Conservation (phyloP, 2,113 vertebrate species). For the Hyaena hyaena region DNA sequence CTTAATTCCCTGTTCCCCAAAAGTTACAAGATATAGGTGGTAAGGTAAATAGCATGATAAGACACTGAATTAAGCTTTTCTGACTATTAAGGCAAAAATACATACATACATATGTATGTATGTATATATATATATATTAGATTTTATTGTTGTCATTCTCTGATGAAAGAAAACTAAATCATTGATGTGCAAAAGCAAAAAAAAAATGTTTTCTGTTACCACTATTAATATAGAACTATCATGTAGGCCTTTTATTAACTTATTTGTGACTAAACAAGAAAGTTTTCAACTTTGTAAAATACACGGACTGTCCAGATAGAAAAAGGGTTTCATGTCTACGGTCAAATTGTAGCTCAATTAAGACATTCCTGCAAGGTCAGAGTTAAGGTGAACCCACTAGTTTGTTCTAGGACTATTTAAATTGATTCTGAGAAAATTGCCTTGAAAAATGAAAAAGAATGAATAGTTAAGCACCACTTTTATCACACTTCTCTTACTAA, state of each 20-base stretch:
- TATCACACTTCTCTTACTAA: slow-evolving; percentile 30
- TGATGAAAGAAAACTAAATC: background rate
- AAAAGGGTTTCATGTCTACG: background rate
- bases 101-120: background rate
- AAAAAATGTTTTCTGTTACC: background rate
- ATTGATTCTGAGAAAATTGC: slow-evolving; percentile 57
- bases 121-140: background rate
- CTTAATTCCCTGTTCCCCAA: background rate
- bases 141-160: background rate
- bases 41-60: background rate
- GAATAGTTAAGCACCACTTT: slow-evolving; percentile 32
- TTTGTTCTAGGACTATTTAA: slow-evolving; percentile 38
- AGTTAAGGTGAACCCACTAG: background rate
- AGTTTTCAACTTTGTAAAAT: background rate
- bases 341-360: background rate
- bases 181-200: background rate
- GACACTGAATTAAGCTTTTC: background rate
- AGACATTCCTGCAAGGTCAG: background rate
- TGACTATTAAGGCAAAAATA: slow-evolving; percentile 1
- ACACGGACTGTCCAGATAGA: background rate
- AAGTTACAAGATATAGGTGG: background rate
- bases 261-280: background rate
- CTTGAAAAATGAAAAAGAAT: slow-evolving; percentile 44
- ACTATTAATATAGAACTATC: background rate
- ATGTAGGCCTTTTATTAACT: background rate